Base-by-base conservation (phyloP, 2,888 invertebrate species). In the Noctua janthe region DNA sequence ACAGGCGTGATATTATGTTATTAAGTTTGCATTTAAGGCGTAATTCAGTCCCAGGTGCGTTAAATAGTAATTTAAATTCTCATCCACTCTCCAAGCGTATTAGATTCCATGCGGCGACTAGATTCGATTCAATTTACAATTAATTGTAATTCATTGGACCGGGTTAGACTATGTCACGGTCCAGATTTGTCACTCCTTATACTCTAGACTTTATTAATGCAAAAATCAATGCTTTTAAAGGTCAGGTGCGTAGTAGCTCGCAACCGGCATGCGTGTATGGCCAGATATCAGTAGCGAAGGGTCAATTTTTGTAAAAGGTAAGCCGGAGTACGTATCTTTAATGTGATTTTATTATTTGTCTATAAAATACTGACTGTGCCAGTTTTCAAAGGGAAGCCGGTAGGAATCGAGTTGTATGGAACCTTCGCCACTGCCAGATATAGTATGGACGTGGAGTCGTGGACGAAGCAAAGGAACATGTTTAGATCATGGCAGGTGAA, bases 111-210 rank as follows among this genome's bases (percentile, higher is more conserved):
- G 39, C 71, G 87, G 74, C 20, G 49, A 29, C 15, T 64, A 71
- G 47, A 74, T 80, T 66, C 47, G 47, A 87, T 77, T 66, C 62
- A 72, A 69, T 78, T 76, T 71, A 66, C 49, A 73, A 79, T 59
- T 69, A 75, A 75, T 78, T 84, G 49, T 39, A 84, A 81, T 78
- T 71, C 69, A 81, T 72, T 81, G 71, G 66, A 81, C n/a, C 74
- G 13, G 35, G 51, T 64, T 62, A 64, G 29, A 87, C 11, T 78
- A 70, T 78, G 88, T 51, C 81, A 87, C 35, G 81, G 85, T 71
- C 15, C 71, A 2, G 39, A 39, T 66, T 80, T 80, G 84, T 80
- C 74, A 66, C 74, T 81, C 47, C 75, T 54, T 81, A 76, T 59
- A 76, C 13, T 66, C 2, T 23, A n/a, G 7, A 35, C 54, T 39